phyloP scores from a whole-genome alignment of 2,113 vertebrate species.

The Seriola aureovittata region DNA sequence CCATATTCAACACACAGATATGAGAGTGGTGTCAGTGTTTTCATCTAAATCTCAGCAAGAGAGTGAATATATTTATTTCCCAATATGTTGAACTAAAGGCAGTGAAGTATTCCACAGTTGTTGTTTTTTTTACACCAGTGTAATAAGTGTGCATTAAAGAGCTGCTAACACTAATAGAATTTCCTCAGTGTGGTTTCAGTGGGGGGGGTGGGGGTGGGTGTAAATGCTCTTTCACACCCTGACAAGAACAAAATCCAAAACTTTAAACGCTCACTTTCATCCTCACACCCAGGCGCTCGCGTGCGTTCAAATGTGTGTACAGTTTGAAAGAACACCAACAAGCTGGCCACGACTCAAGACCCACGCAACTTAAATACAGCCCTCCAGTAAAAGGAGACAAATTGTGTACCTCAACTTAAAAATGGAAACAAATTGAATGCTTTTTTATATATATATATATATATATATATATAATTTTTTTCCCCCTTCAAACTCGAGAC shows the following conservation, averaged over 20 bases:
- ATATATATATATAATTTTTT: neutral
- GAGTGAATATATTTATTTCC: neutral
- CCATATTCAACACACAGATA: neutral
- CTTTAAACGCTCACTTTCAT: neutral
- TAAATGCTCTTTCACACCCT: constrained; percentile 2
- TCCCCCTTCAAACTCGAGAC: constrained; percentile 46
- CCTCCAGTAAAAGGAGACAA: constrained; percentile 62
- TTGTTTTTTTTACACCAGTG: neutral
- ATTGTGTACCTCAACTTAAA: constrained; percentile 66
- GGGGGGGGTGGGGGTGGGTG: neutral
- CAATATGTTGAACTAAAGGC: neutral
- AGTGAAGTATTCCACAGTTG: neutral
- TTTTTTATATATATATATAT: neutral
- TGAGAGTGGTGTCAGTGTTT: neutral
- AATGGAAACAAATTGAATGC: constrained; percentile 71
- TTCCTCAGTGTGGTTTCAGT: constrained; percentile 6
- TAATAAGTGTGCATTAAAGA: neutral
- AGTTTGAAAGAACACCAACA: constrained; percentile 35
- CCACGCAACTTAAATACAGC: constrained; percentile 43
- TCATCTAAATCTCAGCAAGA: neutral
- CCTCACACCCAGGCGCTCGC: neutral
- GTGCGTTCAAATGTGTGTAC: neutral
- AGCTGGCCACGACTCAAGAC: constrained; percentile 28
- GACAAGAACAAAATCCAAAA: constrained; percentile 22
- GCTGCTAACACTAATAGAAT: constrained; percentile 5